These are phyloP conservation scores for Vidua macroura DNA, from an alignment of 2,113 vertebrate species.

Conservation along the genomic window DNA sequence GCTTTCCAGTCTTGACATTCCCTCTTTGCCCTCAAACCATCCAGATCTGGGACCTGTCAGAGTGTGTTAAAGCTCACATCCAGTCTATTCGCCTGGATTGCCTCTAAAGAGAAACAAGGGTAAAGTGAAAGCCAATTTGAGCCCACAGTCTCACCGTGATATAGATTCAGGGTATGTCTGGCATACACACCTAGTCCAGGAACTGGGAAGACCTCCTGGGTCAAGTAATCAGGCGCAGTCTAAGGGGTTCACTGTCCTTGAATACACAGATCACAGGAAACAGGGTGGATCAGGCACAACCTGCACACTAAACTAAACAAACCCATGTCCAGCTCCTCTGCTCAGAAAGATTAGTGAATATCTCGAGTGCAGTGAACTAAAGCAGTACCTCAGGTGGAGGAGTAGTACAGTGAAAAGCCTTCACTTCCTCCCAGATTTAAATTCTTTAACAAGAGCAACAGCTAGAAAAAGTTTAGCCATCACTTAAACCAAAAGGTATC, in stretches of 20 bases:
- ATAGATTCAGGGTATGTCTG: background rate
- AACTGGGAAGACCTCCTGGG: background rate
- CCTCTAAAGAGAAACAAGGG: background rate
- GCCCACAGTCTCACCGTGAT: background rate
- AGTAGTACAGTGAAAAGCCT: background rate
- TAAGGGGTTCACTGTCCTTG: background rate
- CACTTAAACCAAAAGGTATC: background rate
- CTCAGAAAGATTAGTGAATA: background rate
- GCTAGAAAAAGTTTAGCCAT: background rate
- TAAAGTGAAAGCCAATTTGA: background rate
- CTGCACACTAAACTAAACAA: background rate
- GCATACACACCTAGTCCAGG: accelerated
- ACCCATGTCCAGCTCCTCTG: background rate
- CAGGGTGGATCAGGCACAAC: background rate
- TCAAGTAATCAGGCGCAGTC: background rate
- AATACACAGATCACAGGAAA: background rate
- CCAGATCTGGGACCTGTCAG: background rate
- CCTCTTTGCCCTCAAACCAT: slow-evolving; percentile 39
- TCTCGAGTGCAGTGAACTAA: background rate
- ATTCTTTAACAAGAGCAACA: background rate
- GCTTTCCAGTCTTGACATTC: slow-evolving; percentile 7
- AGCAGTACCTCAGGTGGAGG: background rate
- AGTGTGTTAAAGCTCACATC: background rate
- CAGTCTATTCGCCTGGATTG: background rate
- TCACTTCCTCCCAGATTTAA: slow-evolving; percentile 11